A percentile compares a stretch with the other conserved stretches of the same genome.
phyloP scores from a whole-genome alignment of 2,888 invertebrate genomes.

The Galerucella nymphaeae region DNA sequence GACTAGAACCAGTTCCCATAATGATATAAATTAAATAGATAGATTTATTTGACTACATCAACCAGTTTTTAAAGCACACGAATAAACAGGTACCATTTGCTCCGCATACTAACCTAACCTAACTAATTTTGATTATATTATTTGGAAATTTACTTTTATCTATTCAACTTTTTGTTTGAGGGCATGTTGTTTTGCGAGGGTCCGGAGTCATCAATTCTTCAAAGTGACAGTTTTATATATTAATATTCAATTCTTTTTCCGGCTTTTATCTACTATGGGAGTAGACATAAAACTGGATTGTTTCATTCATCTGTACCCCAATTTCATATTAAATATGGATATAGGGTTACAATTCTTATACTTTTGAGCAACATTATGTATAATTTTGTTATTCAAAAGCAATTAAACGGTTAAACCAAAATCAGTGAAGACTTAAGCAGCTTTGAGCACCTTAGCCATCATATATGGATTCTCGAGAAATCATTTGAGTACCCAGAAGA shows the following conservation, averaged over 20 bases:
- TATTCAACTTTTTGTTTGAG: constrained; percentile 44
- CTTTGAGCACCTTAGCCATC: too few relatives aligned
- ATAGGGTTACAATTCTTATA: not conserved
- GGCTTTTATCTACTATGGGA: constrained; percentile 58
- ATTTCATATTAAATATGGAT: constrained; percentile 44
- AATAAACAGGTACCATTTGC: not conserved
- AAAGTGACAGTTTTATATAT: constrained; percentile 58
- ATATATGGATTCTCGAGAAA: too few relatives aligned
- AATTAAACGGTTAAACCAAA: not conserved
- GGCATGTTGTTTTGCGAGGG: constrained; percentile 49
- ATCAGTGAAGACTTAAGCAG: not conserved
- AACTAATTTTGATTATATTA: constrained; percentile 29
- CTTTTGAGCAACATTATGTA: not conserved
- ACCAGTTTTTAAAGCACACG: not conserved
- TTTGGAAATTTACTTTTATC: constrained; percentile 27
- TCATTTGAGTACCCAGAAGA: too few relatives aligned
- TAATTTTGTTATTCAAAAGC: not conserved
- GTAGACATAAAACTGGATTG: constrained; percentile 42
- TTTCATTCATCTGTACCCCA: constrained; percentile 17
- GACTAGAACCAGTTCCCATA: too few relatives aligned
- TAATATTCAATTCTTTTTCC: constrained; percentile 61
- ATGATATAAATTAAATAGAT: too few relatives aligned
- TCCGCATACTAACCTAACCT: constrained; percentile 14
- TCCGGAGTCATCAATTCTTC: constrained; percentile 57
- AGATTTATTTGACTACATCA: too few relatives aligned